Conservation (phyloP, 2,113 vertebrate species). For the Geococcyx californianus region DNA sequence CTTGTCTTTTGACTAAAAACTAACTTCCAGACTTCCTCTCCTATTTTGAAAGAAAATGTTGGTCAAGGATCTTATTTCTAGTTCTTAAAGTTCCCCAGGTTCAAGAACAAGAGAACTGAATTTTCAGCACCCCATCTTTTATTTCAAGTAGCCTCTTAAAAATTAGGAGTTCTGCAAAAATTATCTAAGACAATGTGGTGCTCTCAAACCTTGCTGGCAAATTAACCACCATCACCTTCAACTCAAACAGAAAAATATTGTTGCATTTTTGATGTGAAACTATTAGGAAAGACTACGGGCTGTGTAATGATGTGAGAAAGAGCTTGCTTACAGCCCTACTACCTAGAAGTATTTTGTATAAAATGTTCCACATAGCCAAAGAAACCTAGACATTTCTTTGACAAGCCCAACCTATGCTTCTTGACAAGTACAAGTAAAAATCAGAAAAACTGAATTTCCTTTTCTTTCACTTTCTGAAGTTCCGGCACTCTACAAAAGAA, state of each 20-base stretch:
- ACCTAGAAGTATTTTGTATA: not conserved
- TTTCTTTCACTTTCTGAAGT: not conserved
- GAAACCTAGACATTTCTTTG: not conserved
- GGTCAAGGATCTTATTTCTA: not conserved
- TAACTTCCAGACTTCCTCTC: not conserved
- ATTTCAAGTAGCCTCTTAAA: not conserved
- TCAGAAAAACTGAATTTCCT: not conserved
- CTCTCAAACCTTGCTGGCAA: not conserved
- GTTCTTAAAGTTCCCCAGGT: not conserved
- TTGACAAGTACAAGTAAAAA: not conserved
- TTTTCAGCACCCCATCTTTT: not conserved
- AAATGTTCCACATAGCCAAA: not conserved
- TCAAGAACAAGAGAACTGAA: not conserved
- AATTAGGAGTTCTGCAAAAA: not conserved
- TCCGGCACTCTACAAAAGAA: not conserved
- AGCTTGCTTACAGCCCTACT: not conserved
- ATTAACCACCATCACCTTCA: not conserved
- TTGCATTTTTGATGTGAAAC: not conserved
- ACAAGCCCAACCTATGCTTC: not conserved
- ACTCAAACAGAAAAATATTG: not conserved
- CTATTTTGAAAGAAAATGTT: not conserved
- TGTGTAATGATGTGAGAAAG: not conserved
- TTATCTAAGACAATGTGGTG: not conserved
- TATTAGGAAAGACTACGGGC: not conserved
- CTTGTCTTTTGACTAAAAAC: not conserved